Evolutionary conservation across 2,888 invertebrate species (phyloP).

Genomic region (Himalopsyche tibetana): DNA sequence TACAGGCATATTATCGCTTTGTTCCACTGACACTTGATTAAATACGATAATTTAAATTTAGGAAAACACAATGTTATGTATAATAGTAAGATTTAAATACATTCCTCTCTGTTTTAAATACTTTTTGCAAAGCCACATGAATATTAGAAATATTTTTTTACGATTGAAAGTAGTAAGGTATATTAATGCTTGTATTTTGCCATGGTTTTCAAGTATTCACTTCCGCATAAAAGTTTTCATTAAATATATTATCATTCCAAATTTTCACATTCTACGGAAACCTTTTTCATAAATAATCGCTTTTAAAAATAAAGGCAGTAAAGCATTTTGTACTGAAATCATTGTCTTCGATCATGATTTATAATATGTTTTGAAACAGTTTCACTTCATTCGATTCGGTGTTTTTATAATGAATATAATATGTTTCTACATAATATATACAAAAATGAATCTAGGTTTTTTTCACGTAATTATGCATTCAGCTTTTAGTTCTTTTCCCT

Average conservation of each 20-base stretch:
- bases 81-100: conserved; percentile 6
- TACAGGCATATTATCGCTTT: conserved; percentile 1
- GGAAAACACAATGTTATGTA: conserved; percentile 2
- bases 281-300: too few species aligned
- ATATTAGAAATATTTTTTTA: conserved; percentile 19
- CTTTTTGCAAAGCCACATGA: conserved; percentile 9
- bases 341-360: too few species aligned
- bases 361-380: too few species aligned
- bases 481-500: neutral
- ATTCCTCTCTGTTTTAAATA: conserved; percentile 11
- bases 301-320: too few species aligned
- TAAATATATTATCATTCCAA: too few species aligned
- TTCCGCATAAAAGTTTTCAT: too few species aligned
- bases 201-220: neutral
- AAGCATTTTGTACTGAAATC: too few species aligned
- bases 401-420: conserved; percentile 20
- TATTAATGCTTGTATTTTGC: conserved; percentile 27
- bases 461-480: conserved; percentile 4
- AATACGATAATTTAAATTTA: neutral
- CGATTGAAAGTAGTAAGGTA: neutral
- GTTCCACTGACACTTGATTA: conserved; percentile 18
- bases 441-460: neutral
- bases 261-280: too few species aligned
- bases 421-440: neutral
- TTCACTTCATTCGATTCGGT: neutral